Percentiles rank a stretch among this genome's conserved stretches.
These are phyloP conservation scores for Theretra japonica DNA, from an alignment of 2,888 invertebrate species.

Conservation along the genomic window DNA sequence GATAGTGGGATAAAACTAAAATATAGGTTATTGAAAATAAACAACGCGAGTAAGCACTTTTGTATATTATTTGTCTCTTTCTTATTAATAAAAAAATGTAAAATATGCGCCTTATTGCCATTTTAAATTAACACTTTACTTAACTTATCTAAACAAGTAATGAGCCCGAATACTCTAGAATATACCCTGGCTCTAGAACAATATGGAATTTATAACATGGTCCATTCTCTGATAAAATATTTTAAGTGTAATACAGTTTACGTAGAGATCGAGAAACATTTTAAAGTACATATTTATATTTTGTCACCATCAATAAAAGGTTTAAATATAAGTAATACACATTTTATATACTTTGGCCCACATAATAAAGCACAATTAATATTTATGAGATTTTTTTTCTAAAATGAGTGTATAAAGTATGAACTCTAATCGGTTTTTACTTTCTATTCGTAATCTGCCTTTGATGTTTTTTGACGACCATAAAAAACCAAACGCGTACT, in stretches of 20 bases:
- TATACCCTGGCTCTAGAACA: slow-evolving; percentile 6
- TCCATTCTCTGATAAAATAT: slow-evolving; percentile 9
- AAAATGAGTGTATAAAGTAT: background rate
- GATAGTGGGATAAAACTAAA: too few species aligned
- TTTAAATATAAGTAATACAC: background rate
- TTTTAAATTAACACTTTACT: slow-evolving; percentile 26
- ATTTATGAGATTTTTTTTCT: background rate
- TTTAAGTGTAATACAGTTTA: slow-evolving; percentile 21
- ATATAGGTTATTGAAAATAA: slow-evolving; percentile 49
- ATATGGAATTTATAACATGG: slow-evolving; percentile 27
- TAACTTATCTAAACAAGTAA: slow-evolving; percentile 30
- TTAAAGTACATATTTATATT: slow-evolving; percentile 24
- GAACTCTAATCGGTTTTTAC: background rate
- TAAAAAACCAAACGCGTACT: background rate
- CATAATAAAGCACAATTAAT: background rate
- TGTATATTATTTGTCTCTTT: slow-evolving; percentile 60
- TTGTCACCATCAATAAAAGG: background rate
- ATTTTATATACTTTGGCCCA: background rate
- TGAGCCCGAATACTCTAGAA: slow-evolving; percentile 41
- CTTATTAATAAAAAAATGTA: slow-evolving; percentile 30
- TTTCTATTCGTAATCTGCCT: background rate
- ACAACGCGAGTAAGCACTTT: slow-evolving; percentile 69
- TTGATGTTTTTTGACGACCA: background rate
- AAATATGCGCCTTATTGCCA: slow-evolving; percentile 31
- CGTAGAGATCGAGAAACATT: slow-evolving; percentile 23